Percentiles rank a stretch among this genome's conserved stretches.
These are phyloP conservation scores for Eulimnadia texana DNA, from an alignment of 1,140 invertebrate species.

Conservation along the genomic window DNA sequence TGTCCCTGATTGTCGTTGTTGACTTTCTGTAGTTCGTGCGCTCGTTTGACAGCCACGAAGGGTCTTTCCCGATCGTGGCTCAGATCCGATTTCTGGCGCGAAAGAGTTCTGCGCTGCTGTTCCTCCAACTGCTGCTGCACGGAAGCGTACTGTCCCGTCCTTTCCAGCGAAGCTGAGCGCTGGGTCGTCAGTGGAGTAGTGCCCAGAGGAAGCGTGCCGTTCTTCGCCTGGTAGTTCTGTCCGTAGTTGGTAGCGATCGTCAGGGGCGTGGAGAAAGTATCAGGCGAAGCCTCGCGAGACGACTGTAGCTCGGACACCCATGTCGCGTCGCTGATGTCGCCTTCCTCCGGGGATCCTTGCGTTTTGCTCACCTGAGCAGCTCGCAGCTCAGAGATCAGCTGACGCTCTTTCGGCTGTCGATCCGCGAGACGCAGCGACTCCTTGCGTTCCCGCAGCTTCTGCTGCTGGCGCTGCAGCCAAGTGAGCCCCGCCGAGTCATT, in stretches of 20 bases:
- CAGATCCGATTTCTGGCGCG: constrained; percentile 32
- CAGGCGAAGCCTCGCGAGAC: constrained; percentile 25
- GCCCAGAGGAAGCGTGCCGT: constrained; percentile 32
- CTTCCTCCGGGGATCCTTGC: neutral
- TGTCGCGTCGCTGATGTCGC: constrained; percentile 51
- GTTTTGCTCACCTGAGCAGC: constrained; percentile 36
- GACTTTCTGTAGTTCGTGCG: constrained; percentile 36
- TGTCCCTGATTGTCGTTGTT: constrained; percentile 4
- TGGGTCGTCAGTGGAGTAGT: constrained; percentile 39
- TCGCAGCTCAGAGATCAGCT: constrained; percentile 42
- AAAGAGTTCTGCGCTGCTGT: constrained; percentile 24
- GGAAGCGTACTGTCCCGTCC: constrained; percentile 14
- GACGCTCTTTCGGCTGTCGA: constrained; percentile 49
- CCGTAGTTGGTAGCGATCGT: neutral
- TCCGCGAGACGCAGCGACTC: constrained; percentile 48
- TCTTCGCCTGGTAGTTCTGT: neutral
- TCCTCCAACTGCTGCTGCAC: constrained; percentile 18
- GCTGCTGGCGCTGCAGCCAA: constrained; percentile 61
- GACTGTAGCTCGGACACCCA: constrained; percentile 37
- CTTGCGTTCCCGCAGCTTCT: constrained; percentile 51
- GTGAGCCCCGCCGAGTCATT: constrained; percentile 37
- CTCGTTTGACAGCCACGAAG: constrained; percentile 45
- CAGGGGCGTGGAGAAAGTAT: constrained; percentile 40
- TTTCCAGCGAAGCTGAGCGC: constrained; percentile 28
- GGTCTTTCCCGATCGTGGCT: constrained; percentile 41